Evolutionary conservation across 2,113 vertebrate species (phyloP).

Genomic region (Hippocampus abdominalis): DNA sequence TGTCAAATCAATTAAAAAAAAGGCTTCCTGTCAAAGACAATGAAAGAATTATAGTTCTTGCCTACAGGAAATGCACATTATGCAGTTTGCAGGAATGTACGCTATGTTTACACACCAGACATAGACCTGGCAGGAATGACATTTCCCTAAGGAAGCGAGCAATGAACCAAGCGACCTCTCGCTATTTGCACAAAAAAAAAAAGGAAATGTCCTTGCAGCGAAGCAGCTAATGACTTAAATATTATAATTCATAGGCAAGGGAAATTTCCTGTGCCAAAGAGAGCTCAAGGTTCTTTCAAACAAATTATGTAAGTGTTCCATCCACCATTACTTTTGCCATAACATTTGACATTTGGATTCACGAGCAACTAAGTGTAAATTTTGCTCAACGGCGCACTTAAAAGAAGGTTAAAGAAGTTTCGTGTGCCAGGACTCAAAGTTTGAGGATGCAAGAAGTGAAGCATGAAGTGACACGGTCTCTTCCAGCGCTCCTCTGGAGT

Average conservation of each 20-base stretch:
- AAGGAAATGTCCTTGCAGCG: too few species aligned
- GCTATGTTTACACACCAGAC: too few species aligned
- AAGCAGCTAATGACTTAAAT: too few species aligned
- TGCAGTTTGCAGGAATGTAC: background rate
- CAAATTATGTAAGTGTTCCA: background rate
- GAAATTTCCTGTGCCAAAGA: background rate
- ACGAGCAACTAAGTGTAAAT: background rate
- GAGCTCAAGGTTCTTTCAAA: background rate
- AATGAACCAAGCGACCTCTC: too few species aligned
- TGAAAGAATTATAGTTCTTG: background rate
- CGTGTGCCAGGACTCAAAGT: conserved; percentile 42
- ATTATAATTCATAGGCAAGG: too few species aligned
- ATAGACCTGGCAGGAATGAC: background rate
- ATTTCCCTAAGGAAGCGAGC: too few species aligned
- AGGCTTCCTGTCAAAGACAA: background rate
- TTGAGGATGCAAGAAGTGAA: conserved; percentile 57
- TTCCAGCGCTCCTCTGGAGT: conserved; percentile 21
- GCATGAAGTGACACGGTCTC: conserved; percentile 53
- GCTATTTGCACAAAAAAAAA: too few species aligned
- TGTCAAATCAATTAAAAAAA: background rate
- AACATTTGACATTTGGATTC: background rate
- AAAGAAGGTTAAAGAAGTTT: conserved; percentile 35
- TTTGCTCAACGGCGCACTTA: background rate
- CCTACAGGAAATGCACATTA: background rate
- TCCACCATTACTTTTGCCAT: background rate